Percentiles rank a stretch among this genome's conserved stretches.
Conservation (phyloP, 2,888 invertebrate species). For the Agrochola lota region DNA sequence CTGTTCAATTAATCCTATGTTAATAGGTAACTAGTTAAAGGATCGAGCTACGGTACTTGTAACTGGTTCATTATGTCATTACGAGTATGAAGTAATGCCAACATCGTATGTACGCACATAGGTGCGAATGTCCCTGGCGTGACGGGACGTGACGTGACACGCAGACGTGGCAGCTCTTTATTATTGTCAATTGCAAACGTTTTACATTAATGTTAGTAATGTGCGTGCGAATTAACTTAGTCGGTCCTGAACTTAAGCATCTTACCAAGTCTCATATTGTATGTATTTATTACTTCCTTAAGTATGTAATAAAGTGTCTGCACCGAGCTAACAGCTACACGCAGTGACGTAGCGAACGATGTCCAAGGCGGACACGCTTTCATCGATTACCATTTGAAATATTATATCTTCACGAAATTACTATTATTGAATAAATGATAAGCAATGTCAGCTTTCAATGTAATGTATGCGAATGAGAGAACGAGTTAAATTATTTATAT, state of each 20-base stretch:
- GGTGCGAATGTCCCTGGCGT: neutral
- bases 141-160: neutral
- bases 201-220: slow-evolving; percentile 6
- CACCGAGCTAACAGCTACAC: neutral
- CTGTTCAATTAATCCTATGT: slow-evolving; percentile 1
- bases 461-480: slow-evolving; percentile 55
- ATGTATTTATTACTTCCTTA: slow-evolving; percentile 15
- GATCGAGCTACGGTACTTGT: slow-evolving; percentile 3
- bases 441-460: slow-evolving; percentile 56
- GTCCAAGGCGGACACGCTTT: neutral
- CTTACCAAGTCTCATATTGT: slow-evolving; percentile 19
- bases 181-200: slow-evolving; percentile 35
- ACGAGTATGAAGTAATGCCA: slow-evolving; percentile 13
- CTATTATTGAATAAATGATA: slow-evolving; percentile 32
- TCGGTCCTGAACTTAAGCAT: slow-evolving; percentile 43
- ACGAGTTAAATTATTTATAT: slow-evolving; percentile 70
- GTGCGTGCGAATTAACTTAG: slow-evolving; percentile 9
- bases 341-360: neutral
- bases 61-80: neutral
- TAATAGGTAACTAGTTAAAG: neutral
- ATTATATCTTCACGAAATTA: slow-evolving; percentile 32
- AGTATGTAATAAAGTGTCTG: neutral
- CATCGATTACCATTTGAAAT: slow-evolving; percentile 42
- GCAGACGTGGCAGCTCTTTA: slow-evolving; percentile 13
- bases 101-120: slow-evolving; percentile 3